Percentiles rank a stretch among this genome's conserved stretches.
Conservation (phyloP, 2,888 invertebrate genomes). For the Xestia sexstrigata region DNA sequence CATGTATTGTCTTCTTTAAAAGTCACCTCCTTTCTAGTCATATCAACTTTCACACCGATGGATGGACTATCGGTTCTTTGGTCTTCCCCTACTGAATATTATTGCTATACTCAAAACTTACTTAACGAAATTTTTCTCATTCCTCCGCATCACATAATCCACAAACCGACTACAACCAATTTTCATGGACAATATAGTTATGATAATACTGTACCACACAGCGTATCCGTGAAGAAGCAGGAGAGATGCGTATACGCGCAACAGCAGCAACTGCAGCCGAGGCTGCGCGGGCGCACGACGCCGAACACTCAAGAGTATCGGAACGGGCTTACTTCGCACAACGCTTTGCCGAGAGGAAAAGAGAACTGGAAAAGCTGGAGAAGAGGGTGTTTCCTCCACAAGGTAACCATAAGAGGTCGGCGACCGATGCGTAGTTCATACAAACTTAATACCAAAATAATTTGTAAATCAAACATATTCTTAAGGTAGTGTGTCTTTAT, state of each 20-base stretch:
- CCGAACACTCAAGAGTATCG: constrained; percentile 92
- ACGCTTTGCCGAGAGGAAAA: constrained; percentile 93
- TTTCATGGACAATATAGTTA: constrained; percentile 67
- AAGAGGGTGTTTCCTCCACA: constrained; percentile 93
- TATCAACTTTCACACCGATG: not conserved
- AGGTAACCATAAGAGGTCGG: constrained; percentile 62
- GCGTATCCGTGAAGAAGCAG: constrained; percentile 94
- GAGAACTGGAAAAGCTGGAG: constrained; percentile 94
- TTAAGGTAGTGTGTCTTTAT: no score
- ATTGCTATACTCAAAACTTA: not conserved
- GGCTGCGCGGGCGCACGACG: constrained; percentile 92
- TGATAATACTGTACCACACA: not conserved
- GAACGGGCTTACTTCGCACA: constrained; percentile 92
- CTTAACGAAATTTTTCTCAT: not conserved
- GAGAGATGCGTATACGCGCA: constrained; percentile 93
- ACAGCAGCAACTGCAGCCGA: constrained; percentile 93
- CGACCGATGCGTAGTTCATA: no score
- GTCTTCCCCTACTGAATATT: not conserved
- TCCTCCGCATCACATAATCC: not conserved
- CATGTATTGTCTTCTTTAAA: not conserved
- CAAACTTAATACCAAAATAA: no score
- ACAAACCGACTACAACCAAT: not conserved
- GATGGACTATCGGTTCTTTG: not conserved
- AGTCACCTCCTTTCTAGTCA: not conserved
- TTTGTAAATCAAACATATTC: no score